A percentile compares a stretch with the other conserved stretches of the same genome.
These are phyloP conservation scores for Odocoileus hemionus DNA, from an alignment of 2,113 vertebrate species.

Conservation along the genomic window DNA sequence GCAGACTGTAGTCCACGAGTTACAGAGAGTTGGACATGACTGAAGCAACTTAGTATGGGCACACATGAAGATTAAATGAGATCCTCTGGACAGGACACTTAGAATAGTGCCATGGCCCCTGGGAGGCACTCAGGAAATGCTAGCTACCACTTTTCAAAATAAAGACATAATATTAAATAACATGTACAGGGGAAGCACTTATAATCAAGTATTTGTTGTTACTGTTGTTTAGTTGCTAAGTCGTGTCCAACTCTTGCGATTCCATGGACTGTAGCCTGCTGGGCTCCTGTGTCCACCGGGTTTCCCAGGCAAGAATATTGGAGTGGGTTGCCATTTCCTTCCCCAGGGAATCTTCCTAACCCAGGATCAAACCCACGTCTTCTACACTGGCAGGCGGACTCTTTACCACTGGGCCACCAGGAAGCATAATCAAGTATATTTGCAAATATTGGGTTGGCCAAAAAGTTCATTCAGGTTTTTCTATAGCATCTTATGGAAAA, in stretches of 20 bases:
- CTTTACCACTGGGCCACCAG: neutral
- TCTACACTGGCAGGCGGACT: neutral
- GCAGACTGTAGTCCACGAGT: neutral
- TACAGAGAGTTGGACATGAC: neutral
- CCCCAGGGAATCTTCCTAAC: neutral
- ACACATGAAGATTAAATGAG: neutral
- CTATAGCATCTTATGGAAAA: neutral
- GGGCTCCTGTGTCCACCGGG: neutral
- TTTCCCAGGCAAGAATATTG: neutral
- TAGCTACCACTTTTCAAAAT: neutral
- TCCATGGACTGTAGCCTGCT: fast-evolving
- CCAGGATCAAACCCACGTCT: neutral
- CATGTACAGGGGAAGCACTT: neutral
- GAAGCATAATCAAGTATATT: neutral
- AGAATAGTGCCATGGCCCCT: neutral
- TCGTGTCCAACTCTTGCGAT: neutral
- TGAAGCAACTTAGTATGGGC: neutral
- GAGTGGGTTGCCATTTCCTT: neutral
- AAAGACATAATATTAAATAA: neutral
- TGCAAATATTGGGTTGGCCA: neutral
- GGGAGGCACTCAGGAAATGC: neutral
- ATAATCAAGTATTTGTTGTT: neutral
- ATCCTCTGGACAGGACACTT: neutral
- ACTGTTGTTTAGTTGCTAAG: neutral
- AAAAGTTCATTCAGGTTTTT: neutral